phyloP scores from a whole-genome alignment of 2,888 invertebrate genomes.

The Lysandra coridon region DNA sequence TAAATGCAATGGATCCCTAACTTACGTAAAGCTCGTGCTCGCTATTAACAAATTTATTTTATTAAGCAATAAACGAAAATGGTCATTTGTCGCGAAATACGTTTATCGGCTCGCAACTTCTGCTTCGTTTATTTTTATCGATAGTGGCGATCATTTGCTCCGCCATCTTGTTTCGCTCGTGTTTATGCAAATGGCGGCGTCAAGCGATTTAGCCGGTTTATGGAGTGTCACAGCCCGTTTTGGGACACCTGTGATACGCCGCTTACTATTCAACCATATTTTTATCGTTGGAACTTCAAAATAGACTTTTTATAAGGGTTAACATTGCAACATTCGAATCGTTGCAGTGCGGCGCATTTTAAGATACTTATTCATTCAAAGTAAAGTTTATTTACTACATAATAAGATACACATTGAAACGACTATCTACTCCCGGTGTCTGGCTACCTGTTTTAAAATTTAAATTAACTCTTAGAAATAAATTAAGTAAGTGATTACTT shows the following conservation, averaged over 20 bases:
- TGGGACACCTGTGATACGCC: slow-evolving; percentile 34
- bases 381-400: too few relatives aligned
- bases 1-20: background rate
- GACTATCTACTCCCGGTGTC: too few relatives aligned
- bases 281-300: background rate
- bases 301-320: background rate
- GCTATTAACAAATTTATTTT: slow-evolving; percentile 38
- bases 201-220: slow-evolving; percentile 44
- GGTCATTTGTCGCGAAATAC: slow-evolving; percentile 38
- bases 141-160: slow-evolving; percentile 41
- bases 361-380: too few relatives aligned
- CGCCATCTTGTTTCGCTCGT: slow-evolving; percentile 41
- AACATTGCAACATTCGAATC: background rate
- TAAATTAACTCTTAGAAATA: too few relatives aligned
- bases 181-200: slow-evolving; percentile 43
- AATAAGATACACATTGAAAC: too few relatives aligned
- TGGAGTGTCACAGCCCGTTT: slow-evolving; percentile 39
- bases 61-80: slow-evolving; percentile 40
- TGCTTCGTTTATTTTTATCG: slow-evolving; percentile 44
- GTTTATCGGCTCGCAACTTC: slow-evolving; percentile 42
- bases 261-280: slow-evolving; percentile 13
- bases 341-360: background rate
- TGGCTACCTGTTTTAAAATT: too few relatives aligned
- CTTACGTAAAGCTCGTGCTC: background rate
- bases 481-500: too few relatives aligned